These are phyloP conservation scores for Protodeltote pygarga DNA, from an alignment of 2,888 invertebrate genomes.

Conservation along the genomic window DNA sequence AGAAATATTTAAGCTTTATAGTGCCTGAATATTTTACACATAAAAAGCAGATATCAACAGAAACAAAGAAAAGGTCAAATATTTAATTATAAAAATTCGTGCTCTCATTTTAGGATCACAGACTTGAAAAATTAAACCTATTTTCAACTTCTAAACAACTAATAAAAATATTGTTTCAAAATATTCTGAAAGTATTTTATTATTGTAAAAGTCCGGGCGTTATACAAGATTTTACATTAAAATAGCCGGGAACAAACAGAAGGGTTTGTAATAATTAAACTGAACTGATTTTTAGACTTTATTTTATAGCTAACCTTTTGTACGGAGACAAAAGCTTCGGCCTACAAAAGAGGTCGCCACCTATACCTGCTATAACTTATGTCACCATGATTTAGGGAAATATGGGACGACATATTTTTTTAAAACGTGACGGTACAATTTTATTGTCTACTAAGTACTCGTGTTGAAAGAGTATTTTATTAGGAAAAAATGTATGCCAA, in stretches of 20 bases:
- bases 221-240: conserved; percentile 35
- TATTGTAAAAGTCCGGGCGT: conserved; percentile 6
- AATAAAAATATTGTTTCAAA: no score
- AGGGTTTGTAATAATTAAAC: conserved; percentile 59
- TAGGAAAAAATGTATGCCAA: not conserved
- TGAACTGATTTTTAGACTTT: conserved; percentile 59
- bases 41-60: no score
- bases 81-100: no score
- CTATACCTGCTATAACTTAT: conserved; percentile 46
- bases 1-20: no score
- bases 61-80: no score
- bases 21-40: no score
- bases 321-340: conserved; percentile 50
- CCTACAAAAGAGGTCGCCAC: conserved; percentile 55
- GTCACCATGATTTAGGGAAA: conserved; percentile 30
- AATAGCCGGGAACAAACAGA: conserved; percentile 46
- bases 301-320: conserved; percentile 55
- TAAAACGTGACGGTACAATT: not conserved
- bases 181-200: conserved; percentile 5
- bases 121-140: no score
- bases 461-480: not conserved
- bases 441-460: not conserved
- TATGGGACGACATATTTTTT: conserved; percentile 7
- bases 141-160: no score
- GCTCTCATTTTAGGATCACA: no score